Evolutionary conservation across 2,888 invertebrate genomes (phyloP).

Genomic region (Heterodera filipjevi): DNA sequence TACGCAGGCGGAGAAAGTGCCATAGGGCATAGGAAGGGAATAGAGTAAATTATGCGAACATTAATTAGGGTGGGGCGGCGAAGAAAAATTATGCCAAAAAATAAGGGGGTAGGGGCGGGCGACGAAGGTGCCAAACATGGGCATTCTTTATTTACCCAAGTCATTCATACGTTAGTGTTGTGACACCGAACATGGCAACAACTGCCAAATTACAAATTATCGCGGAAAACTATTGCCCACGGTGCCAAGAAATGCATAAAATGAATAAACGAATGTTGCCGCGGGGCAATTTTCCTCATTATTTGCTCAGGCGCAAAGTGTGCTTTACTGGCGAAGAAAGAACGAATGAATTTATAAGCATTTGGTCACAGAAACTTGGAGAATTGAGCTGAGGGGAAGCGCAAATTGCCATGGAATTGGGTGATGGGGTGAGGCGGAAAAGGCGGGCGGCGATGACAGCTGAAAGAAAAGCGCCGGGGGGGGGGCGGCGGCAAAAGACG

Average conservation of each 20-base stretch:
- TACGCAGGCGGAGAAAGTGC: too few relatives aligned
- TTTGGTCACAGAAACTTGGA: conserved; percentile 5
- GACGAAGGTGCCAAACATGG: too few relatives aligned
- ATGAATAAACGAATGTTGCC: neutral
- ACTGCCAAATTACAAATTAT: too few relatives aligned
- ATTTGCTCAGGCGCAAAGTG: neutral
- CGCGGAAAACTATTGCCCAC: neutral
- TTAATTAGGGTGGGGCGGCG: too few relatives aligned
- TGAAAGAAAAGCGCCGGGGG: neutral
- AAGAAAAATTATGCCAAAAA: too few relatives aligned
- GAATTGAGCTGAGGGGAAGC: conserved; percentile 14
- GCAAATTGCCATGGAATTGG: conserved; percentile 32
- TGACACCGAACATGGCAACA: too few relatives aligned
- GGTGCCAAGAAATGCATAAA: neutral
- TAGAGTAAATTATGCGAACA: neutral
- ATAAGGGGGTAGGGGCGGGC: too few relatives aligned
- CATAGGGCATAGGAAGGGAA: neutral
- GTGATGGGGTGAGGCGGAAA: neutral
- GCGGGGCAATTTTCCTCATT: neutral
- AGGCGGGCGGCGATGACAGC: conserved; percentile 9
- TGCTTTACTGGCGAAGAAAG: neutral
- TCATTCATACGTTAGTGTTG: too few relatives aligned
- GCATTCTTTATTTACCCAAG: too few relatives aligned
- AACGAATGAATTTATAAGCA: neutral
- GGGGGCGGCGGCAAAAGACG: neutral